Conservation (phyloP, 2,888 invertebrate species). For the Dusona sp. region DNA sequence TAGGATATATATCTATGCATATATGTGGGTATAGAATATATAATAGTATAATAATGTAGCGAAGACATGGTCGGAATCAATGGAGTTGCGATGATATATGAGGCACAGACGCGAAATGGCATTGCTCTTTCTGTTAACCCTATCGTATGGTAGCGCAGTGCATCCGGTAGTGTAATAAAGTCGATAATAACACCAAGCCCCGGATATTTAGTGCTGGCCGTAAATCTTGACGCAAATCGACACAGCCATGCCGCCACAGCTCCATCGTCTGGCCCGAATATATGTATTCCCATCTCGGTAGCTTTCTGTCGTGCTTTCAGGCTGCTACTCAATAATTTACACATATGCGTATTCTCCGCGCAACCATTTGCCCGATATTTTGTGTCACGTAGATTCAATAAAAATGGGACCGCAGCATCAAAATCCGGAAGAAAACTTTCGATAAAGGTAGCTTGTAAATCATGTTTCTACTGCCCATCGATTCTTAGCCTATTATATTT, state of each 20-base stretch:
- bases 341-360: slow-evolving; percentile 35
- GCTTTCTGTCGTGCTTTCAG: slow-evolving; percentile 60
- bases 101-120: slow-evolving; percentile 80
- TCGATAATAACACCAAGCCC: slow-evolving; percentile 81
- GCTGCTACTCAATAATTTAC: slow-evolving; percentile 24
- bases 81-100: slow-evolving; percentile 80
- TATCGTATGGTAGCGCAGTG: slow-evolving; percentile 74
- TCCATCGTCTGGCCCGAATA: slow-evolving; percentile 77
- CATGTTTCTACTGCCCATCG: background rate
- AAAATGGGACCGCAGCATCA: background rate
- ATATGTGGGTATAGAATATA: slow-evolving; percentile 22
- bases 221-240: slow-evolving; percentile 82
- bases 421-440: background rate
- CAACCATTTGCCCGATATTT: slow-evolving; percentile 15
- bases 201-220: slow-evolving; percentile 82
- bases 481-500: background rate
- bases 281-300: slow-evolving; percentile 78
- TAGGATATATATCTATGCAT: background rate
- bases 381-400: slow-evolving; percentile 18
- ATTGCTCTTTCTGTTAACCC: slow-evolving; percentile 80
- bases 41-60: slow-evolving; percentile 45
- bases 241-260: slow-evolving; percentile 73
- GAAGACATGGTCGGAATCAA: slow-evolving; percentile 76
- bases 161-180: slow-evolving; percentile 80
- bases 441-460: background rate